phyloP scores from a whole-genome alignment of 2,888 invertebrate species.

The Netelia virgata region DNA sequence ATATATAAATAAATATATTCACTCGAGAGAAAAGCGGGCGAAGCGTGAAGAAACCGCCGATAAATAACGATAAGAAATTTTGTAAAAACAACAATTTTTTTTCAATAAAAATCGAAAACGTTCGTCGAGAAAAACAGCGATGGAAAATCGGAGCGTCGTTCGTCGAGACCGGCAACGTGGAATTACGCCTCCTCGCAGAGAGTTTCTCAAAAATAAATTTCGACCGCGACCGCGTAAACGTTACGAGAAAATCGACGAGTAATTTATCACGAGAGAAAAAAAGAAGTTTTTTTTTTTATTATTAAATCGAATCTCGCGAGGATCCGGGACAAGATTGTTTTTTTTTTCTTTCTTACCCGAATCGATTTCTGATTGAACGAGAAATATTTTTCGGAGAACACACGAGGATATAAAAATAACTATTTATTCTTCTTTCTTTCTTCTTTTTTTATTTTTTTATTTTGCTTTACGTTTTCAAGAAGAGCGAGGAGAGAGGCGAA shows the following conservation, averaged over 20 bases:
- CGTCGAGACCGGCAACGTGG: slow-evolving; percentile 24
- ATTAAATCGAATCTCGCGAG: neutral
- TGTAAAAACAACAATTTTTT: slow-evolving; percentile 18
- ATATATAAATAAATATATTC: neutral
- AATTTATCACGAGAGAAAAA: neutral
- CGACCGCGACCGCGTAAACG: slow-evolving; percentile 19
- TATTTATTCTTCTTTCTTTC: neutral
- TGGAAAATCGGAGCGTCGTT: slow-evolving; percentile 52
- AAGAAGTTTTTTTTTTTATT: slow-evolving; percentile 6
- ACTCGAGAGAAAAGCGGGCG: neutral
- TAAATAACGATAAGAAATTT: slow-evolving; percentile 15
- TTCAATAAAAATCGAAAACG: slow-evolving; percentile 2
- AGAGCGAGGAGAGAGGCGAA: neutral
- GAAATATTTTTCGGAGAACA: slow-evolving; percentile 39
- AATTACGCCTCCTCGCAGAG: slow-evolving; percentile 44
- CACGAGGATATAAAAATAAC: neutral
- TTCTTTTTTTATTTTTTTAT: too few species aligned
- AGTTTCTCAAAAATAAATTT: slow-evolving; percentile 17
- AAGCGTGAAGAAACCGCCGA: slow-evolving; percentile 28
- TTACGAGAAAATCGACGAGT: slow-evolving; percentile 1
- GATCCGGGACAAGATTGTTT: slow-evolving; percentile 29
- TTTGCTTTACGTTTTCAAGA: neutral
- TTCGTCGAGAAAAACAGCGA: slow-evolving; percentile 31
- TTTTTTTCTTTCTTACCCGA: slow-evolving; percentile 3
- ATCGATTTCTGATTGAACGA: slow-evolving; percentile 21